phyloP scores from a whole-genome alignment of 2,113 vertebrate species.

The Tretioscincus oriximinensis region DNA sequence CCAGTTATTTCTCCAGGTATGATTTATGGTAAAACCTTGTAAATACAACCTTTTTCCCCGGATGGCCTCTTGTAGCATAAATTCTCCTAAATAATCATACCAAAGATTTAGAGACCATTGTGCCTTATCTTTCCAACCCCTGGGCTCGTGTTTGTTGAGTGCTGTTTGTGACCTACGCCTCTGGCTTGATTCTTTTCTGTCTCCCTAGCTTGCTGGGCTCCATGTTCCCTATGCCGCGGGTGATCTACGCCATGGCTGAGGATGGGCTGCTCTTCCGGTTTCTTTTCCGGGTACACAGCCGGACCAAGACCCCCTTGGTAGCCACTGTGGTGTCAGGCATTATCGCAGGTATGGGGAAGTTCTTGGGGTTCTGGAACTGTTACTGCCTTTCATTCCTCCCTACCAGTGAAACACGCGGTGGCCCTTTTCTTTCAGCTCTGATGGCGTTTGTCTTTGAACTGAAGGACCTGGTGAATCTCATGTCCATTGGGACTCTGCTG shows the following conservation, averaged over 20 bases:
- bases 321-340: conserved; percentile 87
- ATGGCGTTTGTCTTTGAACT: conserved; percentile 93
- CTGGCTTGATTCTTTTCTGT: conserved; percentile 7
- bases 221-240: conserved; percentile 97
- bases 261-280: conserved; percentile 88
- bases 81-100: no score
- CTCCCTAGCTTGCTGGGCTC: conserved; percentile 86
- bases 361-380: rapidly evolving
- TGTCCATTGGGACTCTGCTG: conserved; percentile 95
- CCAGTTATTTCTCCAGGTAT: no score
- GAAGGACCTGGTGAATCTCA: conserved; percentile 90
- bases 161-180: no score
- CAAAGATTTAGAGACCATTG: no score
- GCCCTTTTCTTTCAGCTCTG: conserved; percentile 74
- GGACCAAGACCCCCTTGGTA: conserved; percentile 85
- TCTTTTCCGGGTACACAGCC: conserved; percentile 79
- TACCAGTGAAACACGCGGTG: rapidly evolving
- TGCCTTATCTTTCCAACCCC: no score
- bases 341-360: conserved; percentile 76
- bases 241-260: conserved; percentile 96
- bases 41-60: no score
- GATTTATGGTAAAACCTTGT: no score
- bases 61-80: no score
- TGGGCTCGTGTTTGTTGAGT: not conserved
- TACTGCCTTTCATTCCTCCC: rapidly evolving